Evolutionary conservation across 2,113 vertebrate species (phyloP).

Genomic region (Cygnus buccinator): DNA sequence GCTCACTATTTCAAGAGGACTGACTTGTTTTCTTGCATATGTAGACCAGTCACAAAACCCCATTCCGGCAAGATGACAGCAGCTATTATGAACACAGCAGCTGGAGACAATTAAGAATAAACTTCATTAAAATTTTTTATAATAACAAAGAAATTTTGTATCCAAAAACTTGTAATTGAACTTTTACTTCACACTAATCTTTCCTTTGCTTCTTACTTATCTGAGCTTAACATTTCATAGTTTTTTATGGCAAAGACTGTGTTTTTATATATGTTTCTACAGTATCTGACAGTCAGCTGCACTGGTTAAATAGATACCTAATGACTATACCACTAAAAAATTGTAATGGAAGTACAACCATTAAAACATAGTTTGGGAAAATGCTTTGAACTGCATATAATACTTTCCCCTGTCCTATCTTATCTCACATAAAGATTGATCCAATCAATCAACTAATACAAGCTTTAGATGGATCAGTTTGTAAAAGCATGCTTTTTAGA

Average conservation of each 20-base stretch:
- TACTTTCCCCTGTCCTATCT: not conserved
- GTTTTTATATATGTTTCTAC: not conserved
- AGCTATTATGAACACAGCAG: not conserved
- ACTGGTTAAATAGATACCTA: not conserved
- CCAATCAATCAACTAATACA: not conserved
- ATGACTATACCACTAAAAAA: not conserved
- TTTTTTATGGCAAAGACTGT: not conserved
- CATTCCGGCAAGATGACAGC: not conserved
- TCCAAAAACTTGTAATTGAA: not conserved
- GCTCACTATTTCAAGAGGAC: not conserved
- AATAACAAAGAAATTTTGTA: not conserved
- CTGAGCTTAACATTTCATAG: not conserved
- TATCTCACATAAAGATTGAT: not conserved
- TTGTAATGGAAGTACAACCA: not conserved
- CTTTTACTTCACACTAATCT: not conserved
- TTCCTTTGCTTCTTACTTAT: not conserved
- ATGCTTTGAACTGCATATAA: not conserved
- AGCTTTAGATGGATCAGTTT: not conserved
- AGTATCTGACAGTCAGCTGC: not conserved
- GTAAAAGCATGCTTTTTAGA: not conserved
- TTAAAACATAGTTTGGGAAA: not conserved
- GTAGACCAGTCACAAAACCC: not conserved
- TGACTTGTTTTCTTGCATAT: not conserved
- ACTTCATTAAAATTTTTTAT: not conserved
- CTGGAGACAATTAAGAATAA: not conserved